Percentiles rank a stretch among this genome's conserved stretches.
These are phyloP conservation scores for Mobula birostris DNA, from an alignment of 2,113 vertebrate genomes.

Conservation along the genomic window DNA sequence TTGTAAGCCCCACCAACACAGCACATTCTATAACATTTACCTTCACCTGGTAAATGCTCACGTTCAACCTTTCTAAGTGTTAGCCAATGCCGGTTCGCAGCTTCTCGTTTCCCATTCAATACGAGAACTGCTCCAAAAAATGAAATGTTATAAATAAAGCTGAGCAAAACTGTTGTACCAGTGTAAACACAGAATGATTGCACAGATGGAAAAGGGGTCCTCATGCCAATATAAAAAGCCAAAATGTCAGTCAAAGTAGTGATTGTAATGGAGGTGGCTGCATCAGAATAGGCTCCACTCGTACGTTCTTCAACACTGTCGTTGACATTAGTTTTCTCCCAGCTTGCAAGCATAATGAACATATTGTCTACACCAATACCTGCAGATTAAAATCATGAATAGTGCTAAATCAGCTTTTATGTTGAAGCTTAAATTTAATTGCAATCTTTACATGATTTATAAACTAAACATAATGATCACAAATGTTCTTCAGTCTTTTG, in stretches of 20 bases:
- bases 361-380: slow-evolving; percentile 76
- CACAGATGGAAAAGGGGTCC: slow-evolving; percentile 66
- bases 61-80: slow-evolving; percentile 53
- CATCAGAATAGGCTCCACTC: slow-evolving; percentile 61
- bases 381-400: slow-evolving; percentile 46
- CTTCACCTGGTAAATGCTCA: slow-evolving; percentile 39
- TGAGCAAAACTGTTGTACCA: slow-evolving; percentile 67
- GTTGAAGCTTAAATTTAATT: background rate
- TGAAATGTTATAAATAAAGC: slow-evolving; percentile 71
- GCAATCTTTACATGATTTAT: background rate
- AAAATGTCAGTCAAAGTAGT: slow-evolving; percentile 72
- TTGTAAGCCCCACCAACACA: slow-evolving; percentile 52
- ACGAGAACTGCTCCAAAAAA: slow-evolving; percentile 75
- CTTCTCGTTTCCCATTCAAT: slow-evolving; percentile 65
- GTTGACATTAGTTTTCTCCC: slow-evolving; percentile 62
- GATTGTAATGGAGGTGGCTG: slow-evolving; percentile 75
- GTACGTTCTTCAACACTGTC: slow-evolving; percentile 50
- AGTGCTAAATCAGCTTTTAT: slow-evolving; percentile 48
- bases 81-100: slow-evolving; percentile 63
- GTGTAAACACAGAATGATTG: slow-evolving; percentile 78
- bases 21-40: slow-evolving; percentile 46
- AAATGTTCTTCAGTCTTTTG: background rate
- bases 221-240: slow-evolving; percentile 70
- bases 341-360: slow-evolving; percentile 80
- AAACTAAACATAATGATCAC: background rate